These are phyloP conservation scores for Miichthys miiuy DNA, from an alignment of 2,797 vertebrate genomes.

Conservation along the genomic window DNA sequence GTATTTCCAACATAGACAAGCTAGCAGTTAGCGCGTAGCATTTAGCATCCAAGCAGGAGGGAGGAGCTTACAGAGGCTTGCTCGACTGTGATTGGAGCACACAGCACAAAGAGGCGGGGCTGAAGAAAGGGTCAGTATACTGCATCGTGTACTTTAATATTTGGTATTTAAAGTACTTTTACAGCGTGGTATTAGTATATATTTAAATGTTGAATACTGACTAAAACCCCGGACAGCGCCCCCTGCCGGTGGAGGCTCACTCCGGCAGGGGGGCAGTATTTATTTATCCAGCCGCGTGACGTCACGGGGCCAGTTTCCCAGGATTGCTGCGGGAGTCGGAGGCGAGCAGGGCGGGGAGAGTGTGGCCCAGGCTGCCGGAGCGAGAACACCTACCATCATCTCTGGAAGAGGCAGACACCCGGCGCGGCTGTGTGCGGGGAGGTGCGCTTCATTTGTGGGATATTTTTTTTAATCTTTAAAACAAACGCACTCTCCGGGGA, in stretches of 20 bases:
- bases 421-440: slow-evolving; percentile 26
- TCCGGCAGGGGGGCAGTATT: not conserved
- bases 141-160: too few relatives aligned
- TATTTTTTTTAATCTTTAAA: not conserved
- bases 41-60: too few relatives aligned
- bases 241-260: slow-evolving; percentile 18
- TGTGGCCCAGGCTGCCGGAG: slow-evolving; percentile 61
- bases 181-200: not conserved
- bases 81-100: too few relatives aligned
- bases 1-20: too few relatives aligned
- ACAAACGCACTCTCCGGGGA: slow-evolving; percentile 25
- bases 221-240: slow-evolving; percentile 35
- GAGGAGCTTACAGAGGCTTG: too few relatives aligned
- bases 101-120: too few relatives aligned
- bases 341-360: slow-evolving; percentile 71
- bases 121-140: too few relatives aligned
- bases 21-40: too few relatives aligned
- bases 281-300: slow-evolving; percentile 66
- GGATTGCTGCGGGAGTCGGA: slow-evolving; percentile 78
- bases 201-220: not conserved
- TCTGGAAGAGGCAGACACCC: not conserved
- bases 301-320: slow-evolving; percentile 79
- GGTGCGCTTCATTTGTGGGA: slow-evolving; percentile 7
- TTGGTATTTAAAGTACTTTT: too few relatives aligned
- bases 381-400: slow-evolving; percentile 28